A percentile compares a stretch with the other conserved stretches of the same genome.
Conservation (phyloP, 2,888 invertebrate genomes). For the Pardosa pseudoannulata region DNA sequence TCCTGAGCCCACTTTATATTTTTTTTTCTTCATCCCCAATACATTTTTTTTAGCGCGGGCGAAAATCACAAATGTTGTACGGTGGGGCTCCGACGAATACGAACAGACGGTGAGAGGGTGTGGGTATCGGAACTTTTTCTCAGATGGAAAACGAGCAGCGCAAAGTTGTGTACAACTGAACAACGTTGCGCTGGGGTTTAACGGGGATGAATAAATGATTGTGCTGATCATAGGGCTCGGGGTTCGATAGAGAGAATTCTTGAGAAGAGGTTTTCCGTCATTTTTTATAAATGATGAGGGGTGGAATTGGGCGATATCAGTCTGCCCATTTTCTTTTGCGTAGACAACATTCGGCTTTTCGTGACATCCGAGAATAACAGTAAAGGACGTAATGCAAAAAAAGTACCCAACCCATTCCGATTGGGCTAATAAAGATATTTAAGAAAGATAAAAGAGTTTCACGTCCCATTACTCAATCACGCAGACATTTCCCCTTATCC, state of each 20-base stretch:
- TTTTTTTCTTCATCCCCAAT: too few species aligned
- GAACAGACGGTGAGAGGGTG: background rate
- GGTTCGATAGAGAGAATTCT: too few species aligned
- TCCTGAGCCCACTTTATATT: background rate
- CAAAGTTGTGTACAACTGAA: background rate
- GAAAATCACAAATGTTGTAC: too few species aligned
- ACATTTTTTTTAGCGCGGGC: too few species aligned
- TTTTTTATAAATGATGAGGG: background rate
- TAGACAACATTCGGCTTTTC: background rate
- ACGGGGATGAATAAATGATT: background rate
- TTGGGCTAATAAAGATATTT: background rate
- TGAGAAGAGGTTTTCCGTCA: too few species aligned
- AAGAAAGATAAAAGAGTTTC: background rate
- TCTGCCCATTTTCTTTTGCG: background rate
- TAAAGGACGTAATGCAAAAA: background rate
- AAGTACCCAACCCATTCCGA: background rate
- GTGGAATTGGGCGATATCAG: background rate
- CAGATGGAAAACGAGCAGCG: background rate
- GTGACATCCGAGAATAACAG: background rate
- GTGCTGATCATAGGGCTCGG: background rate
- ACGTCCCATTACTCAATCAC: background rate
- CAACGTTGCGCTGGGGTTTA: too few species aligned
- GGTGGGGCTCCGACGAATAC: too few species aligned
- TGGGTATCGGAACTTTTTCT: background rate
- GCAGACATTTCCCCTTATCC: background rate